Percentiles rank a stretch among this genome's conserved stretches.
Conservation (phyloP, 2,113 vertebrate genomes). For the Corythornis vintsioides region DNA sequence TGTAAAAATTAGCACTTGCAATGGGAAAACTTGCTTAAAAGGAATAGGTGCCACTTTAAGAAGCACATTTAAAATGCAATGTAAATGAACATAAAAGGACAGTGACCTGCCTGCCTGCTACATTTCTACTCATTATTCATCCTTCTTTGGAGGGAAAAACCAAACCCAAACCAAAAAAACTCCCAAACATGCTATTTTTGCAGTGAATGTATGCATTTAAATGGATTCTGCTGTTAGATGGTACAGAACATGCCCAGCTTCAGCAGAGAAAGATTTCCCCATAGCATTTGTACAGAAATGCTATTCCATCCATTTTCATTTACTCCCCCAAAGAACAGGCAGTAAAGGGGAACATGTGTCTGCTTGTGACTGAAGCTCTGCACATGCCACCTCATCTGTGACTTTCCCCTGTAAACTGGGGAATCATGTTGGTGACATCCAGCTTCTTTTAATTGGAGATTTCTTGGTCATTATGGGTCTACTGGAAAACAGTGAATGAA, state of each 20-base stretch:
- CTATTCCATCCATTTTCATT: constrained; percentile 14
- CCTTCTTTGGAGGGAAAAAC: background rate
- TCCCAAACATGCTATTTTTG: background rate
- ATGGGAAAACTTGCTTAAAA: background rate
- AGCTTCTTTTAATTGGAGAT: background rate
- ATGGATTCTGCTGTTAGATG: background rate
- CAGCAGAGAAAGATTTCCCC: background rate
- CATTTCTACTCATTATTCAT: background rate
- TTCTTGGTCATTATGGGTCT: background rate
- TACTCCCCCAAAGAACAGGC: background rate
- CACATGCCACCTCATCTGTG: background rate
- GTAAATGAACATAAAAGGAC: background rate
- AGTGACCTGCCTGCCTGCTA: background rate
- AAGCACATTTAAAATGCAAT: background rate
- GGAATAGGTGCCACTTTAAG: background rate
- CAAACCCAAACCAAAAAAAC: background rate
- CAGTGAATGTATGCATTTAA: background rate
- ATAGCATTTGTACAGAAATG: background rate
- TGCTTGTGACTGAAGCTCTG: background rate
- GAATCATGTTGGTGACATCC: background rate
- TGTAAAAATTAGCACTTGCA: background rate
- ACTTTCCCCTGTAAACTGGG: background rate
- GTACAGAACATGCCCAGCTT: background rate
- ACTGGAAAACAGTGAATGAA: background rate
- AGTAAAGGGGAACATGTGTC: background rate